Evolutionary conservation across 1,140 invertebrate genomes (phyloP), one percentile per base, ranked within the genome.

Genomic region (Lepidostoma basale): DNA sequence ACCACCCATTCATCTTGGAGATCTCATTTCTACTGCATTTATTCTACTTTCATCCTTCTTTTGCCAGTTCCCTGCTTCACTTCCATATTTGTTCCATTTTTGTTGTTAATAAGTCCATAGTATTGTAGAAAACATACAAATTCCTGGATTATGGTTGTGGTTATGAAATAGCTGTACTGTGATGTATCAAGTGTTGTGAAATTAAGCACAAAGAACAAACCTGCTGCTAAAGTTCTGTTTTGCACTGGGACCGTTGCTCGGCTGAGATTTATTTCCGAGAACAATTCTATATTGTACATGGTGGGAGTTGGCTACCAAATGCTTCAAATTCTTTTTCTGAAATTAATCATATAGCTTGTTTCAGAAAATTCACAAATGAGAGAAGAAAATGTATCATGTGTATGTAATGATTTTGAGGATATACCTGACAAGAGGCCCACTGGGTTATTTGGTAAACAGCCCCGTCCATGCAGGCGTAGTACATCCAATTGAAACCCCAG

Each of bases 381-480:
- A n/a, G n/a, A 33, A 33, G 6, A 33, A 33, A 33, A 33, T 33
- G n/a, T n/a, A n/a, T n/a, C n/a, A n/a, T n/a, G n/a, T n/a, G n/a
- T n/a, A n/a, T n/a, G n/a, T n/a, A n/a, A n/a, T n/a, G n/a, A 20
- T 47, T 47, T 47, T 23, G 14, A 3, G 12, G 10, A 62, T 18
- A 49, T 70, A 83, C 81, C 83, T 97, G 94, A 82, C 95, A 97
- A 69, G 91, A 90, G 33, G 95, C 95, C 95, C 95, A 97, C 78
- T 97, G 94, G 25, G 95, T 97, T 62, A 98, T 96, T 80, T 97
- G 93, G 78, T 95, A 97, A 10, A 97, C 90, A 66, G 90, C 90
- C 44, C 92, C 92, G 80, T 97, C 95, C 94, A 97, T 97, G 73
- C 95, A 95, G n/a, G 95, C 95, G 80, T 93, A 96, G 83, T 97